A percentile compares a stretch with the other conserved stretches of the same genome.
Evolutionary conservation across 2,888 invertebrate genomes (phyloP).

Genomic region (Standfussiana lucernea): DNA sequence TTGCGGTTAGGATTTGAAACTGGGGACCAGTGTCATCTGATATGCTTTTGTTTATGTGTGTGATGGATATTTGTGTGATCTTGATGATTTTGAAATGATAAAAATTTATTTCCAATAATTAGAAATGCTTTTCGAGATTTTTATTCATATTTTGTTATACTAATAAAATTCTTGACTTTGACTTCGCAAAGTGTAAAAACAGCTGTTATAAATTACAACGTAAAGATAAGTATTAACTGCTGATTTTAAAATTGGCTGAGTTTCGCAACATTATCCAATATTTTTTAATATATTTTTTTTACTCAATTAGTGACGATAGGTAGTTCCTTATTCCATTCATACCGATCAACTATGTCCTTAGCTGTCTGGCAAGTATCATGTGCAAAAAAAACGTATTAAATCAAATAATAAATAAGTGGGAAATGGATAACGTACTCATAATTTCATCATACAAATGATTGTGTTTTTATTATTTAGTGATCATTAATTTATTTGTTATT

Average conservation of each 20-base stretch:
- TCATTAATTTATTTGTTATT: conserved; percentile 37
- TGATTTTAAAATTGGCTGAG: background rate
- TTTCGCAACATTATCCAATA: background rate
- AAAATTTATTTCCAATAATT: background rate
- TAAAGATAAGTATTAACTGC: background rate
- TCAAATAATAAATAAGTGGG: background rate
- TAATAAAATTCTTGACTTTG: no score
- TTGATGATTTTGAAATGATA: background rate
- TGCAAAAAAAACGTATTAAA: background rate
- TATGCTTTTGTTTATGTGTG: conserved; percentile 6
- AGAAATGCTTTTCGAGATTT: no score
- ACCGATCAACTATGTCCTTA: background rate
- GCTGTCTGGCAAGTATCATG: background rate
- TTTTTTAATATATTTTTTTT: background rate
- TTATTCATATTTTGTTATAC: no score
- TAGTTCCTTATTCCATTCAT: background rate
- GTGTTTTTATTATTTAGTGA: conserved; percentile 15
- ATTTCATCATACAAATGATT: background rate
- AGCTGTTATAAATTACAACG: background rate
- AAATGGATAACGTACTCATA: background rate
- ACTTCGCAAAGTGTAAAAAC: background rate
- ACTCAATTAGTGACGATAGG: background rate
- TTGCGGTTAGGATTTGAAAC: conserved; percentile 41
- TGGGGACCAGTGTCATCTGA: conserved; percentile 27
- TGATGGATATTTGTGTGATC: background rate